Conservation (phyloP, 2,797 vertebrate genomes). For the Takifugu rubripes region DNA sequence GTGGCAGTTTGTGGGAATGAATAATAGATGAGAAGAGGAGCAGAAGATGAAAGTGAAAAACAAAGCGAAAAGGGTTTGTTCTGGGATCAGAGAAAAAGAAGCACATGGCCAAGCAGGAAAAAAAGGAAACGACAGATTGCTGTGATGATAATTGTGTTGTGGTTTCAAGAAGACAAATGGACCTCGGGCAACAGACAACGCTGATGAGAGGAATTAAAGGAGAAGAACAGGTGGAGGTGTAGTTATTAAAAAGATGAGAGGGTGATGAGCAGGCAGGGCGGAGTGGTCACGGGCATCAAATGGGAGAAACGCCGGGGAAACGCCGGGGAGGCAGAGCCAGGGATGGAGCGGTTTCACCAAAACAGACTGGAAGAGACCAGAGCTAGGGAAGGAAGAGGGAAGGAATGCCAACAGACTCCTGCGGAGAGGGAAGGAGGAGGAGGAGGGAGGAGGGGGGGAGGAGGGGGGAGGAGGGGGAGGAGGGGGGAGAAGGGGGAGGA, state of each 20-base stretch:
- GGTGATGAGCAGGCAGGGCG: conserved; percentile 34
- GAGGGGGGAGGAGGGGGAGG: conserved; percentile 24
- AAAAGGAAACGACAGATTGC: conserved; percentile 10
- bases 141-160: conserved; percentile 15
- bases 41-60: conserved; percentile 28
- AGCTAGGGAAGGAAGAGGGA: neutral
- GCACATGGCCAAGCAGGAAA: neutral
- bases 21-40: conserved; percentile 29
- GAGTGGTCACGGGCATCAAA: conserved; percentile 33
- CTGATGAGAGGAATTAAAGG: conserved; percentile 38
- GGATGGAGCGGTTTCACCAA: conserved; percentile 46
- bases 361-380: conserved; percentile 9
- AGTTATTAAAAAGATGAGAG: conserved; percentile 33
- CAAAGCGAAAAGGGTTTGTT: conserved; percentile 21
- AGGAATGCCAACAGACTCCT: neutral
- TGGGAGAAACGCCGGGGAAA: conserved; percentile 3
- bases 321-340: conserved; percentile 23
- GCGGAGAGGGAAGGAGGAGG: conserved; percentile 27
- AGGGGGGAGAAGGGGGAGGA: conserved; percentile 25
- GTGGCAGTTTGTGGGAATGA: conserved; percentile 50
- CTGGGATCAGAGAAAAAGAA: conserved; percentile 4
- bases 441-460: conserved; percentile 17
- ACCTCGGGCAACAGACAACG: conserved; percentile 25
- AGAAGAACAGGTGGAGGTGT: conserved; percentile 35
- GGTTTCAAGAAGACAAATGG: conserved; percentile 31